Conservation (phyloP, 1,140 invertebrate genomes). For the Hylaeus volcanicus region DNA sequence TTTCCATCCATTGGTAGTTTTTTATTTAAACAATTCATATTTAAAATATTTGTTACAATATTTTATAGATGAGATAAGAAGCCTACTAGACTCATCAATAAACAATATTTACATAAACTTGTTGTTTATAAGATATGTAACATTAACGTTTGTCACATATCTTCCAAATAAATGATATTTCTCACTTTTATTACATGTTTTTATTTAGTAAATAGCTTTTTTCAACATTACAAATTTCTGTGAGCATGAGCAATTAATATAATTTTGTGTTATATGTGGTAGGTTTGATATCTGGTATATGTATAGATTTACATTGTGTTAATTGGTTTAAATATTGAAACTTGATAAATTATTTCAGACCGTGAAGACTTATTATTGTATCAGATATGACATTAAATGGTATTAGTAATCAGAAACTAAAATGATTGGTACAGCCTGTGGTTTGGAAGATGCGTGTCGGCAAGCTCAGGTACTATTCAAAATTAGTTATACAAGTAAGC, state of each 20-base stretch:
- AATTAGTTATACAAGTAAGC: constrained; percentile 20
- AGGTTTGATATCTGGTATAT: not conserved
- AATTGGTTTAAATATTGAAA: not conserved
- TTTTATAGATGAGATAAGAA: constrained; percentile 36
- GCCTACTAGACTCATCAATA: constrained; percentile 24
- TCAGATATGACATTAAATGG: constrained; percentile 76
- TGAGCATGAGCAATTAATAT: not conserved
- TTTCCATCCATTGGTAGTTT: not conserved
- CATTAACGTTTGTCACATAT: not conserved
- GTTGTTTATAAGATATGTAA: constrained; percentile 7
- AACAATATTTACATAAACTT: constrained; percentile 18
- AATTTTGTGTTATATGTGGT: not conserved
- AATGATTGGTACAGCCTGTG: constrained; percentile 77
- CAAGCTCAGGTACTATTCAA: constrained; percentile 74
- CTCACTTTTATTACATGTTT: not conserved
- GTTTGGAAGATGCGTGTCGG: constrained; percentile 77
- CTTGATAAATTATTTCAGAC: constrained; percentile 66
- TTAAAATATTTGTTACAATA: constrained; percentile 12
- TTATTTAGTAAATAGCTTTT: not conserved
- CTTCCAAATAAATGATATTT: not conserved
- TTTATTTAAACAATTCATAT: not conserved
- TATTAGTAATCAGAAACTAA: constrained; percentile 67
- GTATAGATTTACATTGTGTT: not conserved
- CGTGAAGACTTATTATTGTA: constrained; percentile 65
- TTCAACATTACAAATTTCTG: not conserved